These are phyloP conservation scores for Tetramorium simillimum DNA, from an alignment of 1,140 invertebrate genomes.

Conservation along the genomic window DNA sequence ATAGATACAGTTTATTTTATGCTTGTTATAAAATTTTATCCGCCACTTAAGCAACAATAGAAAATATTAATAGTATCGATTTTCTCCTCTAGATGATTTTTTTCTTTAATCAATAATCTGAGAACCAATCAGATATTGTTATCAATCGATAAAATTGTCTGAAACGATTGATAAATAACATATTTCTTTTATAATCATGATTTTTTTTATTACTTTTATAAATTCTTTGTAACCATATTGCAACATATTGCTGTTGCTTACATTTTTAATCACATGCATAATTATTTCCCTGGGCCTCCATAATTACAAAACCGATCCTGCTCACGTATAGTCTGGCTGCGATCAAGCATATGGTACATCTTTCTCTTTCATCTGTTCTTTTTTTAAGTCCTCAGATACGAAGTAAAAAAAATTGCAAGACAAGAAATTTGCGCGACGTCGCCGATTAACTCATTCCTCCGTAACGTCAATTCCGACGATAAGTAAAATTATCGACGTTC, in stretches of 20 bases:
- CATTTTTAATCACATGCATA: background rate
- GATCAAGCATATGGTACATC: background rate
- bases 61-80: background rate
- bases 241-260: background rate
- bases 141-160: background rate
- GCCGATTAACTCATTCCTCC: background rate
- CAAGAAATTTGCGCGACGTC: background rate
- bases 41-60: background rate
- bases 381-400: background rate
- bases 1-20: background rate
- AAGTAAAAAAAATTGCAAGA: conserved; percentile 9
- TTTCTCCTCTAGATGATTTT: background rate
- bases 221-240: background rate
- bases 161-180: background rate
- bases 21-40: background rate
- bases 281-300: background rate
- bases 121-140: background rate
- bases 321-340: background rate
- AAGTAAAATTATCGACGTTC: conserved; percentile 28
- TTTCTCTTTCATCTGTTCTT: background rate
- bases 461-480: conserved; percentile 6
- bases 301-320: background rate
- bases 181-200: background rate
- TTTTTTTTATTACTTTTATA: background rate
- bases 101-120: background rate